Evolutionary conservation across 2,888 invertebrate species (phyloP), one percentile per base, ranked within the genome.

Genomic region (Spatulosminthurus flaviceps): DNA sequence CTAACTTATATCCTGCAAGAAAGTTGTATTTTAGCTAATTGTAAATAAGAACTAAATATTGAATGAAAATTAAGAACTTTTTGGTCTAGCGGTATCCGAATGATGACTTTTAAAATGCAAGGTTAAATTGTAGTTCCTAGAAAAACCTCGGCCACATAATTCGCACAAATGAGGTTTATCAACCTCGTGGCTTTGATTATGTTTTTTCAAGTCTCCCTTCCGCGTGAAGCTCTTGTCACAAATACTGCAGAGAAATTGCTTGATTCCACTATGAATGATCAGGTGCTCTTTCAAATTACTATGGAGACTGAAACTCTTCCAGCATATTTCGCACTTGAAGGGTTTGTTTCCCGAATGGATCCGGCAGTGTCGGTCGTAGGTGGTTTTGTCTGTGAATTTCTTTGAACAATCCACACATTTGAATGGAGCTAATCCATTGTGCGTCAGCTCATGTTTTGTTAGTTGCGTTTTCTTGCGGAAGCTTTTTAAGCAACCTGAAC

Each of bases 141-240:
- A 70, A 22, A 70, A 70, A 1, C 70, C 70, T 11, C 41, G 2
- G 1, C 70, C 70, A 41, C 70, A 70, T 41, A 70, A 34, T 21
- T 70, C 41, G n/a, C 70, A 70, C 34, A 70, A 11, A 22, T 41
- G 42, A 21, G 70, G 70, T 29, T 70, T 70, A 22, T 70, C 70
- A 21, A 70, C 34, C 22, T 70, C 70, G 21, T 70, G 70, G 41
- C 70, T 70, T n/a, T 70, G 70, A 21, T 70, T 70, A n/a, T 70
- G 70, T n/a, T 70, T 70, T 22, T 70, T 70, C 41, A 70, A 70
- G 22, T 70, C 70, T 21, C 70, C 70, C 41, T 70, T 70, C 41
- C 70, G 11, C 5, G 42, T 70, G 41, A 70, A 70, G 21, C 70
- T 41, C 41, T 70, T 70, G 1, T 70, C 70, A 21, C 70, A 70